phyloP scores from a whole-genome alignment of 2,113 vertebrate species.

The Ursus arctos region DNA sequence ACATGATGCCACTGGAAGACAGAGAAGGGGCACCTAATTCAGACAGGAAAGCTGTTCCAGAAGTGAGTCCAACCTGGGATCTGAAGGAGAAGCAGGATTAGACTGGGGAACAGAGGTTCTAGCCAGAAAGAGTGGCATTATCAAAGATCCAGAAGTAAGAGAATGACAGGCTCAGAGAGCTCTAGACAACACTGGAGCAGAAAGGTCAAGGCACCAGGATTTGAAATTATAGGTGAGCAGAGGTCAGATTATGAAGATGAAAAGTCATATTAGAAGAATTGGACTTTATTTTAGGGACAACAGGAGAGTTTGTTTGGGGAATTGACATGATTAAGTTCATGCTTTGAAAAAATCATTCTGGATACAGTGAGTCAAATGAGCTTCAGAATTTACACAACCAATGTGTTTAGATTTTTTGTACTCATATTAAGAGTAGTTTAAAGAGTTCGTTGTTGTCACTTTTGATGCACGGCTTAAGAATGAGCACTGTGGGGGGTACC shows the following conservation, averaged over 20 bases:
- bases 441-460: neutral
- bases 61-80: neutral
- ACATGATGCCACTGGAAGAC: neutral
- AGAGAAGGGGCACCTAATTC: neutral
- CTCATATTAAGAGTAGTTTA: neutral
- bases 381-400: neutral
- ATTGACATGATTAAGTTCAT: neutral
- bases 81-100: neutral
- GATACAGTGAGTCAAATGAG: neutral
- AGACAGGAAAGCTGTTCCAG: neutral
- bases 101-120: neutral
- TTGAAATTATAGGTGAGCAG: neutral
- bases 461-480: slow-evolving; percentile 29
- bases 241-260: slow-evolving; percentile 15
- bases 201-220: neutral
- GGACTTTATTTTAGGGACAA: slow-evolving; percentile 21
- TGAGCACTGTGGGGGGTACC: neutral
- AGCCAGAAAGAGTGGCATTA: neutral
- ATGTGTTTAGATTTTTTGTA: neutral
- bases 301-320: neutral
- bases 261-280: slow-evolving; percentile 1
- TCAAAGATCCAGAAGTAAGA: neutral
- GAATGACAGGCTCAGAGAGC: neutral
- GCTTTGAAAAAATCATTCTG: slow-evolving; percentile 51
- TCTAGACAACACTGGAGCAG: neutral